Percentiles rank a stretch among this genome's conserved stretches.
Conservation (phyloP, 2,888 invertebrate species). For the Ferrisia virgata region DNA sequence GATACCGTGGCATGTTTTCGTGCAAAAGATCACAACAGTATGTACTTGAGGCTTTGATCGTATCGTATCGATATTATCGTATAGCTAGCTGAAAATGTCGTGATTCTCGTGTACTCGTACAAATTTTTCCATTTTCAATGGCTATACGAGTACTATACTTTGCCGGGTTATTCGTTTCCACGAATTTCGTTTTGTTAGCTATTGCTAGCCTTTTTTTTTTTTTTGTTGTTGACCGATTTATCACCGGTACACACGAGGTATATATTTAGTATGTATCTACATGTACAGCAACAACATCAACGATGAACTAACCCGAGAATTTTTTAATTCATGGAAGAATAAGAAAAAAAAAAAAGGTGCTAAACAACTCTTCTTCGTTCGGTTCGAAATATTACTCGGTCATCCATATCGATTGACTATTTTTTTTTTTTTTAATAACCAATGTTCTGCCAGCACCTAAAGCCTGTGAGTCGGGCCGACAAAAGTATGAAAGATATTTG, state of each 20-base stretch:
- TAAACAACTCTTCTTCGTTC: no score
- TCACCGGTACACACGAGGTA: no score
- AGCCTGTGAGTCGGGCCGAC: neutral
- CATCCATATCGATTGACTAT: neutral
- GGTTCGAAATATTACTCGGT: neutral
- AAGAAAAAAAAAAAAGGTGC: no score
- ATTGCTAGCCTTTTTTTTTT: no score
- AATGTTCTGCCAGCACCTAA: neutral
- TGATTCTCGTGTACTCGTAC: slow-evolving; percentile 1
- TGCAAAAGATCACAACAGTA: slow-evolving; percentile 7
- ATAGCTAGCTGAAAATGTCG: neutral
- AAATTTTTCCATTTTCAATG: neutral
- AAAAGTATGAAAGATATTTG: neutral
- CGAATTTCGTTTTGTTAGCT: neutral
- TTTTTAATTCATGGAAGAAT: no score
- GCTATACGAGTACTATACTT: neutral
- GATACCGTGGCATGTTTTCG: neutral
- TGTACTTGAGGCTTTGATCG: neutral
- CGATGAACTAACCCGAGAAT: no score
- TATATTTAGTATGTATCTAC: no score
- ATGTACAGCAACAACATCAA: no score
- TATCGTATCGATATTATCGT: neutral
- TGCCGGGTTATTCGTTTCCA: no score
- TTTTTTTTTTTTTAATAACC: no score
- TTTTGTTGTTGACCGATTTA: neutral